A percentile compares a stretch with the other conserved stretches of the same genome.
phyloP scores from a whole-genome alignment of 2,888 invertebrate genomes.

The Drosophila anomalata region DNA sequence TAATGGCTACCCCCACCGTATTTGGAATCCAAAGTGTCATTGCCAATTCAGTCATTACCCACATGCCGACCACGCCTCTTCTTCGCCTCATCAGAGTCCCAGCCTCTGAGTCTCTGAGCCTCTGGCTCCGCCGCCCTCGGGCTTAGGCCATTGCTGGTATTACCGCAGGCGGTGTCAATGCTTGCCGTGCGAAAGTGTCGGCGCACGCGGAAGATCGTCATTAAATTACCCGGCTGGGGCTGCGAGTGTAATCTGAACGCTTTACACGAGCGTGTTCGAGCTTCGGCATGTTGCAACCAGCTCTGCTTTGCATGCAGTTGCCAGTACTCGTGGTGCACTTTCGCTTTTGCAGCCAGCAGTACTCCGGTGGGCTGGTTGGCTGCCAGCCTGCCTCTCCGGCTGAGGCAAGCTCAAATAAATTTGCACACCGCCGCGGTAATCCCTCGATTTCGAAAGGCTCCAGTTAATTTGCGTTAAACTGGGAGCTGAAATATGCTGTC shows the following conservation, averaged over 20 bases:
- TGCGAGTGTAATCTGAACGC: conserved; percentile 55
- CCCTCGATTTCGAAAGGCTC: conserved; percentile 33
- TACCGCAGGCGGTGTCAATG: conserved; percentile 48
- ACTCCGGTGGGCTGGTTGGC: conserved; percentile 36
- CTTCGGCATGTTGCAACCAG: conserved; percentile 57
- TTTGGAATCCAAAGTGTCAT: conserved; percentile 42
- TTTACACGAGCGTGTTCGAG: conserved; percentile 22
- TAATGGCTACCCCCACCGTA: background rate
- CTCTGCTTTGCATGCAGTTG: conserved; percentile 31
- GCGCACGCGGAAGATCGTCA: conserved; percentile 64
- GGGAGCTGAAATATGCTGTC: conserved; percentile 29
- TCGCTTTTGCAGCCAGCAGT: conserved; percentile 53
- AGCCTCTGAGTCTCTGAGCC: too few species aligned
- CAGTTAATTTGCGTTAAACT: conserved; percentile 40
- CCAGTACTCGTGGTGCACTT: conserved; percentile 49
- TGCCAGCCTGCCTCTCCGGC: conserved; percentile 38
- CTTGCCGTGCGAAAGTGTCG: conserved; percentile 56
- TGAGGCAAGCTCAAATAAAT: conserved; percentile 49
- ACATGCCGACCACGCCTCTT: conserved; percentile 1
- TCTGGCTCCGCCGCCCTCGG: background rate
- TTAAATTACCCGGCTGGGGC: conserved; percentile 58
- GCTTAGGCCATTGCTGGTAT: background rate
- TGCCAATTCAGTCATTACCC: conserved; percentile 40
- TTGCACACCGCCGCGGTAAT: conserved; percentile 32
- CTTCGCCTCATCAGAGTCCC: too few species aligned